These are phyloP conservation scores for Dugesia japonica DNA, from an alignment of 2,888 invertebrate species.

Conservation along the genomic window DNA sequence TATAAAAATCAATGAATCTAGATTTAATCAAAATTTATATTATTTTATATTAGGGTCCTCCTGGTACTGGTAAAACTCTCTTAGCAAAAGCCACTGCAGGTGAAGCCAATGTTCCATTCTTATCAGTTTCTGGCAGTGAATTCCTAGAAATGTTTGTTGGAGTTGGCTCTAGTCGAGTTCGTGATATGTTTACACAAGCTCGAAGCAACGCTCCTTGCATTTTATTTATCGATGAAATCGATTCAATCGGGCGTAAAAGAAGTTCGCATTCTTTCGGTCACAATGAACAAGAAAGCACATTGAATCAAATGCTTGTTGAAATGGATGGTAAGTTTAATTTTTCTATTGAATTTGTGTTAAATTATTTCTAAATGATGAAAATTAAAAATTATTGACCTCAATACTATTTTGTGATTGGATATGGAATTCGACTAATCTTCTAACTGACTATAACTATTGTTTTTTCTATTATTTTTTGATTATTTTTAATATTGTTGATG, in stretches of 20 bases:
- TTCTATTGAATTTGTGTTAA: no score
- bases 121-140: constrained; percentile 94
- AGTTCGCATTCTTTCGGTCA: constrained; percentile 77
- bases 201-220: constrained; percentile 94
- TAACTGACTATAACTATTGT: no score
- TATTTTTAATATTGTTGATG: no score
- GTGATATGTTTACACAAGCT: constrained; percentile 92
- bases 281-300: constrained; percentile 91
- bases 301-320: constrained; percentile 94
- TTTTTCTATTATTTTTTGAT: no score
- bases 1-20: no score
- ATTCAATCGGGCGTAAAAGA: constrained; percentile 82
- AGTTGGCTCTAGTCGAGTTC: constrained; percentile 78
- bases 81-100: constrained; percentile 96
- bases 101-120: constrained; percentile 94
- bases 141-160: constrained; percentile 99
- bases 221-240: constrained; percentile 96
- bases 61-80: constrained; percentile 70
- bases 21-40: no score
- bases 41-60: constrained; percentile 50
- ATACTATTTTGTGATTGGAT: no score
- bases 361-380: no score
- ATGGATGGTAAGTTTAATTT: constrained; percentile 65
- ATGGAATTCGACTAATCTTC: no score
- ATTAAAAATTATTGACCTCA: no score